Evolutionary conservation across 2,888 invertebrate genomes (phyloP).

Genomic region (Prosapia bicincta): DNA sequence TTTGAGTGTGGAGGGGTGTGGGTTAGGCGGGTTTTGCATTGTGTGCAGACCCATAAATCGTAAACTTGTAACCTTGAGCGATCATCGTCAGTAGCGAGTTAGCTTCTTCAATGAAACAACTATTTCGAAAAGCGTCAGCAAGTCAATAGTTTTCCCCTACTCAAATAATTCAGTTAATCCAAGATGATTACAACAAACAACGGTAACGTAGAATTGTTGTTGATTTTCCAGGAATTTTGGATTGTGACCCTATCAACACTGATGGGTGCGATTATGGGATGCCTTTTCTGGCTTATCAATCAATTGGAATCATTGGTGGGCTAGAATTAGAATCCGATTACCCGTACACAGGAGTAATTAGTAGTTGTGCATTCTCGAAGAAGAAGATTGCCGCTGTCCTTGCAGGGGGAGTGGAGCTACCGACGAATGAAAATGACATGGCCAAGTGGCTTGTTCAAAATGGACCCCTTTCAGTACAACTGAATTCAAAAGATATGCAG

Average conservation of each 20-base stretch:
- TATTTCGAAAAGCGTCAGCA: no score
- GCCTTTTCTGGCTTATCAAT: conserved; percentile 49
- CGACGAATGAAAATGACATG: conserved; percentile 84
- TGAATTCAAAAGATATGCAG: conserved; percentile 94
- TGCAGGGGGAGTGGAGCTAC: conserved; percentile 78
- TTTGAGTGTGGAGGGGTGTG: no score
- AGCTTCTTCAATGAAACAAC: no score
- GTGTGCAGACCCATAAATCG: no score
- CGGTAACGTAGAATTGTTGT: no score
- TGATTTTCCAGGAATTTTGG: conserved; percentile 69
- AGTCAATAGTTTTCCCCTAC: no score
- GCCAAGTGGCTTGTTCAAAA: conserved; percentile 86
- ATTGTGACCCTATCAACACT: conserved; percentile 87
- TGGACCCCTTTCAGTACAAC: conserved; percentile 93
- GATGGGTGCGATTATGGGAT: conserved; percentile 83
- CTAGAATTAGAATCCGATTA: conserved; percentile 87
- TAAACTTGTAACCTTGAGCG: no score
- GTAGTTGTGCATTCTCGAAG: conserved; percentile 72
- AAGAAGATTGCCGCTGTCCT: conserved; percentile 60
- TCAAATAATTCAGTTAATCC: no score
- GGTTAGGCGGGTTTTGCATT: no score
- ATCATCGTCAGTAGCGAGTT: no score
- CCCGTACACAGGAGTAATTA: conserved; percentile 82
- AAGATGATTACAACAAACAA: no score
- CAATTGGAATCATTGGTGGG: conserved; percentile 84